Percentiles rank a stretch among this genome's conserved stretches.
These are phyloP conservation scores for Augochlorella aurata DNA, from an alignment of 2,888 invertebrate genomes.

Conservation along the genomic window DNA sequence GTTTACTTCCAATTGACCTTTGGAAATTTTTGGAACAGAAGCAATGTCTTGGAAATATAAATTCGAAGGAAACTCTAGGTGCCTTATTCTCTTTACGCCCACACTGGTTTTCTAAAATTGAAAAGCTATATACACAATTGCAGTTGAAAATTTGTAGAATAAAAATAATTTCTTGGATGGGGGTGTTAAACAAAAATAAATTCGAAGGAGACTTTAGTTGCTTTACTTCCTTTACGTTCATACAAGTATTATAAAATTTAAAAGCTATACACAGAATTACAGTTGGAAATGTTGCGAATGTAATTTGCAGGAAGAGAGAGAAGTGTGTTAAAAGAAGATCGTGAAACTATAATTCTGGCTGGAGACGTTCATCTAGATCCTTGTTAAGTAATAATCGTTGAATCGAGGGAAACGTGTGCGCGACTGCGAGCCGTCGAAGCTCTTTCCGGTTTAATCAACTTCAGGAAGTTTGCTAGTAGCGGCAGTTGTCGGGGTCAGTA, in stretches of 20 bases:
- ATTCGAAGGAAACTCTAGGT: neutral
- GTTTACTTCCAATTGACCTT: too few relatives aligned
- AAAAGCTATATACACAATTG: neutral
- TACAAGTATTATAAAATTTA: neutral
- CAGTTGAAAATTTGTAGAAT: neutral
- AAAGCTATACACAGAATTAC: neutral
- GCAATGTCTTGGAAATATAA: too few relatives aligned
- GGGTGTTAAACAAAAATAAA: too few relatives aligned
- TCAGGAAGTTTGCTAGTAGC: slow-evolving; percentile 64
- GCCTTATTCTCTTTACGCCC: neutral
- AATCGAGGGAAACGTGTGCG: slow-evolving; percentile 41
- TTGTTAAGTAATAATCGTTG: slow-evolving; percentile 24
- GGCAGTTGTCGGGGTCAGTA: slow-evolving; percentile 60
- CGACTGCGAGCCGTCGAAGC: slow-evolving; percentile 39
- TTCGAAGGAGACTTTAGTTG: neutral
- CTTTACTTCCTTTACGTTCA: neutral
- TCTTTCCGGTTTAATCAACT: slow-evolving; percentile 67
- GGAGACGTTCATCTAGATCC: too few relatives aligned
- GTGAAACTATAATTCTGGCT: neutral
- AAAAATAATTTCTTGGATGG: too few relatives aligned
- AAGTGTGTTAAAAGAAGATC: neutral
- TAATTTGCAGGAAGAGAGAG: neutral
- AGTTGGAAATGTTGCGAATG: neutral
- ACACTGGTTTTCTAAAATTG: neutral
- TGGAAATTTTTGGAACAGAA: too few relatives aligned